Evolutionary conservation across 2,113 vertebrate species (phyloP), one percentile per base, ranked within the genome.

Genomic region (Sapayoa aenigma): DNA sequence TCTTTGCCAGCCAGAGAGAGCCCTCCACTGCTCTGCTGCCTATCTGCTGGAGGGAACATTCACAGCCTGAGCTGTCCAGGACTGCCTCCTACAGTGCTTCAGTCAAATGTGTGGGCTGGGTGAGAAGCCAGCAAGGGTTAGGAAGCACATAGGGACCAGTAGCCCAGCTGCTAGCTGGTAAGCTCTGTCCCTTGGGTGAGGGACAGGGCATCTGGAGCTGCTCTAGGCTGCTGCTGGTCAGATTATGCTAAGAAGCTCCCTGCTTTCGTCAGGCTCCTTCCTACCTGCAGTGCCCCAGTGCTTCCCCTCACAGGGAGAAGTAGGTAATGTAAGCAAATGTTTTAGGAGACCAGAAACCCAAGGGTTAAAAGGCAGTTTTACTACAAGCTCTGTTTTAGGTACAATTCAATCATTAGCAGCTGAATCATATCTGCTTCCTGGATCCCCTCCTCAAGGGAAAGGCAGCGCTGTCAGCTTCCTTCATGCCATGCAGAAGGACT

Each of bases 351-450:
- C 8, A 60, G 37, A 14, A 74, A 33, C 7, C 5, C 31, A 46
- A 41, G 81, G 15, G 93, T 95, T 96, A 94, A 96, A 77, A 49
- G 5, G 12, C 21, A 59, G 65, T 52, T 94, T 83, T 91, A 12
- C 52, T 58, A 69, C 73, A 65, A 84, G 58, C 47, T 90, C 47
- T 84, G 56, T 8, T 96, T 90, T 78, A 82, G 73, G 60, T 84
- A 84, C 35, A 89, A 44, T 52, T 81, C 84, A 52, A 22, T 84
- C 55, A 16, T 33, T 46, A 87, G 63, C 88, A 92, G 86, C 68
- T 92, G 90, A 89, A 89, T 68, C 49, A 12, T 72, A 42, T 72
- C 76, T 89, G 65, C 88, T 92, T 95, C 92, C 80, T 1, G 0
- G 60, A 80, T 84, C 52, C 85, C 30, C 20, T 94, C 23, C 68